Base-by-base conservation (phyloP, 1,140 invertebrate genomes). In the Hylaeus volcanicus region DNA sequence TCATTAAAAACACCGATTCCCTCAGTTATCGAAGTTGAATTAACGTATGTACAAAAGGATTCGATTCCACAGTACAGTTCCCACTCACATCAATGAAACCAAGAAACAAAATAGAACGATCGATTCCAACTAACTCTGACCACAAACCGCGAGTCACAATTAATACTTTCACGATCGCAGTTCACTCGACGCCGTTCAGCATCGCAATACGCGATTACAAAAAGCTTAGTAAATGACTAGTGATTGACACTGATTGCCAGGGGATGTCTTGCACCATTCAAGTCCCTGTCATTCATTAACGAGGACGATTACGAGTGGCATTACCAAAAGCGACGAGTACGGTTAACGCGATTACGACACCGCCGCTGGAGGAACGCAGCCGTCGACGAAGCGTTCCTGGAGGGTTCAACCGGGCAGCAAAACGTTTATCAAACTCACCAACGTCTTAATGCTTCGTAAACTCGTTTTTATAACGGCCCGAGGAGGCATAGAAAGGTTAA, bases 231-330 rank as follows among this genome's bases (percentile, higher is more conserved):
- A 26, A 26, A 6, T 0, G 37, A 56, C 43, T 53, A 83, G 68
- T 89, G 88, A 84, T 83, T 83, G 79, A 84, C 87, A 85, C 81
- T 86, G 85, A 90, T 86, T 88, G 86, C 82, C 79, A 45, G 68
- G 45, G 55, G 72, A 75, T 60, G 63, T 37, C 75, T 55, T 14
- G 69, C 43, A 48, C 37, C 60, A 80, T 81, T 71, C 77, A 37
- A 48, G 56, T 76, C 55, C 65, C 53, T 71, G 84, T 86, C 74
- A 68, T 85, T 85, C 83, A 78, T 78, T 82, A 81, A 78, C 68
- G 72, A 77, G 79, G 41, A 55, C 74, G 60, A 84, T 76, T 51
- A 69, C 79, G 70, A 69, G 63, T 75, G 75, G 75, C 85, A 83
- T 86, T 86, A 86, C 85, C 84, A 82, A 86, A 86, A 86, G 81